Evolutionary conservation across 2,888 invertebrate genomes (phyloP), one percentile per base, ranked within the genome.

Genomic region (Caenorhabditis macrosperma): DNA sequence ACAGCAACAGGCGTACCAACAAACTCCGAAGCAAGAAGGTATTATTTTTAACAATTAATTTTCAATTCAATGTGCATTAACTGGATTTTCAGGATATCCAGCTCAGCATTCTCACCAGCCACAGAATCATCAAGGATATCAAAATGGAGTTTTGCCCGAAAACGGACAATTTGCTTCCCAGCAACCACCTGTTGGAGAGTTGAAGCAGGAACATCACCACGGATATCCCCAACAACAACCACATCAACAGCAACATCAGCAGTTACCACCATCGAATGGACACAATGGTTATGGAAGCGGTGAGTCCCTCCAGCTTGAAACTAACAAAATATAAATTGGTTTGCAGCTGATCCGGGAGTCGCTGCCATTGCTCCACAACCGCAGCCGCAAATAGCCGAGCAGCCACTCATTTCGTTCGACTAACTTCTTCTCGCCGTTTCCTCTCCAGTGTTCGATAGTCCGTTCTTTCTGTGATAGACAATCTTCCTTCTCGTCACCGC

Each of bases 381-480:
- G 38, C 77, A 60, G 30, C 59, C 64, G 12, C 64, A 30, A 30
- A 33, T 69, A 46, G 52, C 69, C 28, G 79, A 79, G 38, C 79
- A 79, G 35, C 79, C 79, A 30, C 72, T 79, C 9, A 79, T 79
- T 52, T 79, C 79, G 33, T 79, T 79, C 59, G 79, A 79, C 57
- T 79, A 64, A 64, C 35, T 10, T 24, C 28, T 22, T 59, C 28
- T 46, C 30, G 22, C 2, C 10, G 33, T 48, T 30, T 9, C 41
- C 22, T 26, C 30, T 48, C 4, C 26, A 35, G 33, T 64, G 54
- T 46, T 48, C 44, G n/a, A 41, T 55, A 54, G 54, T 66, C 44
- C 44, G 17, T 38, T 38, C 41, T 10, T 38, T 46, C 68, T 68
- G 68, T 68, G 68, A 68, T 68, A 61, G 41, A 44, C 44, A 54